Percentiles rank a stretch among this genome's conserved stretches.
Conservation (phyloP, 2,797 vertebrate genomes). For the Myripristis jacobus region DNA sequence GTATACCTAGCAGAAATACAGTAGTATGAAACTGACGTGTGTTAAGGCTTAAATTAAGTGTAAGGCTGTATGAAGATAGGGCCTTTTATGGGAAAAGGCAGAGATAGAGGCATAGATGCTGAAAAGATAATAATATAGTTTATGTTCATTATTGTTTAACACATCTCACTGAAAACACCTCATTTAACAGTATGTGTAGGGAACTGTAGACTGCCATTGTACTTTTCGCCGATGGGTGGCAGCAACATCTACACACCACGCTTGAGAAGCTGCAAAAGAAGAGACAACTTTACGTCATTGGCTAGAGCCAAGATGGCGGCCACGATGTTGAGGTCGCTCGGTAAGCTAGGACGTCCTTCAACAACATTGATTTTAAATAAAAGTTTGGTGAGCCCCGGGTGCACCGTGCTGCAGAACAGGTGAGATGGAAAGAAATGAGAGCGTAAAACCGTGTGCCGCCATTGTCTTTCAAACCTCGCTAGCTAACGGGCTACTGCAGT, state of each 20-base stretch:
- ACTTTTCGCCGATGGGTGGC: constrained; percentile 44
- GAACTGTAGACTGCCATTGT: too few species aligned
- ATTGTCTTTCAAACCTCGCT: fast-evolving
- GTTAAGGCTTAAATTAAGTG: too few species aligned
- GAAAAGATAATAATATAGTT: too few species aligned
- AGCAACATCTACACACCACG: background rate
- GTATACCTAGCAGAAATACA: too few species aligned
- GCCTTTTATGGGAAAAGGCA: too few species aligned
- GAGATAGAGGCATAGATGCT: too few species aligned
- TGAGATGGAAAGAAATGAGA: constrained; percentile 28
- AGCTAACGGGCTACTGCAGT: background rate
- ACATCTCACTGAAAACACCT: too few species aligned
- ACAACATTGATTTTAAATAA: constrained; percentile 75
- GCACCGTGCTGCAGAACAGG: constrained; percentile 81
- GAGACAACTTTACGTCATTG: constrained; percentile 43
- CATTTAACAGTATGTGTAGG: too few species aligned
- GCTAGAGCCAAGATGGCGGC: constrained; percentile 81
- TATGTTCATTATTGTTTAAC: too few species aligned
- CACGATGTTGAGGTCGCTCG: constrained; percentile 84
- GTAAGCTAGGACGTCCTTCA: constrained; percentile 86
- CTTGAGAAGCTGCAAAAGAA: constrained; percentile 14
- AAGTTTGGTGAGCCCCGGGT: constrained; percentile 68
- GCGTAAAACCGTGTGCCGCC: fast-evolving
- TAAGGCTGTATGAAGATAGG: too few species aligned
- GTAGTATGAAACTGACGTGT: too few species aligned